Evolutionary conservation across 2,113 vertebrate species (phyloP), one percentile per base, ranked within the genome.

Genomic region (Hylia prasina): DNA sequence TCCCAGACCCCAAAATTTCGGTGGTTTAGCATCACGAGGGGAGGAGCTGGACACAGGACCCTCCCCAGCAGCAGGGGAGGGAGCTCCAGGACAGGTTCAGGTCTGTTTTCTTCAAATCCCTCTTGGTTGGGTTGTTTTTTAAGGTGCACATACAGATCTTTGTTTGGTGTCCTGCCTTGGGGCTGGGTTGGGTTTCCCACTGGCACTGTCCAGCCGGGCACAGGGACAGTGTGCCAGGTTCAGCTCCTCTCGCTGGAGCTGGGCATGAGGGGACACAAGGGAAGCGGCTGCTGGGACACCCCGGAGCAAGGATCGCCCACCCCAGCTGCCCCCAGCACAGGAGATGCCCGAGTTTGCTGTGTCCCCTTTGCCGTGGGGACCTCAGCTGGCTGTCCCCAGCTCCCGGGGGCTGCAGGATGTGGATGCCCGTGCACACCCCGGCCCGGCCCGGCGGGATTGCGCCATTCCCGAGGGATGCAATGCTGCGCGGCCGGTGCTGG

Each of bases 151-250:
- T 66, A 82, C 89, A 90, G 76, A 58, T 71, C 95, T 94, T 93
- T 77, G 33, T 91, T 85, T 40, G 70, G 20, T 86, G 80, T 72
- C 80, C 80, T 89, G 45, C 80, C 3, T 7, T 7, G 15, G 53
- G 63, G 51, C 60, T 30, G 72, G 95, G 73, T 93, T 93, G 93
- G 61, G 83, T 97, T 98, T 97, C 97, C 87, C 18, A 1, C 66
- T 92, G 96, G 91, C 94, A 61, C 70, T 2, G 5, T 3, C 54
- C 71, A 75, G 54, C 56, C 70, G 15, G 5, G 57, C 8, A 15
- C 68, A 71, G 45, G 66, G 60, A 51, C 14, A 60, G 11, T 0
- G 1, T 90, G 90, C 87, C 96, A 71, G 76, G 48, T 24, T 19
- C 81, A 53, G 69, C 50, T 63, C n/a, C 27, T 42, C 16, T 91